A percentile compares a stretch with the other conserved stretches of the same genome.
Conservation (phyloP, 2,113 vertebrate genomes). For the Tragelaphus buxtoni region DNA sequence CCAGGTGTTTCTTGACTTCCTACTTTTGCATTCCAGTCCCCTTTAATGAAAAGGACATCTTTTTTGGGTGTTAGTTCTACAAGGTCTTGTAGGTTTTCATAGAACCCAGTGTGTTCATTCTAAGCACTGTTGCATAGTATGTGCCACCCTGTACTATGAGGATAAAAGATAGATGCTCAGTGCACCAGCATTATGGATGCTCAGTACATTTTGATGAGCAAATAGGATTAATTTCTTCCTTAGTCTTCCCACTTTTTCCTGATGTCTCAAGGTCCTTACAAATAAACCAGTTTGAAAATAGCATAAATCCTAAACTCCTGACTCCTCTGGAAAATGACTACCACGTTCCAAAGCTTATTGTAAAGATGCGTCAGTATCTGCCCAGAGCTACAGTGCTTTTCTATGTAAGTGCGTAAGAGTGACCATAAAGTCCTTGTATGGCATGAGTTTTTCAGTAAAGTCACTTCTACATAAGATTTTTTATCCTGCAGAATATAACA, state of each 20-base stretch:
- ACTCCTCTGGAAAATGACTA: not conserved
- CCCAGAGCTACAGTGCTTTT: not conserved
- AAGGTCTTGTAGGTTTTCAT: too few species aligned
- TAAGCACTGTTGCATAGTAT: not conserved
- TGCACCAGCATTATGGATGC: not conserved
- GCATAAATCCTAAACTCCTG: not conserved
- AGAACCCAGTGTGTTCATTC: not conserved
- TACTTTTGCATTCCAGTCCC: too few species aligned
- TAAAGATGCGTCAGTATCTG: fast-evolving
- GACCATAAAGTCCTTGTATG: not conserved
- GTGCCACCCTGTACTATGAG: fast-evolving
- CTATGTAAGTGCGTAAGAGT: not conserved
- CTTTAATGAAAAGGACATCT: too few species aligned
- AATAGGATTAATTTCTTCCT: not conserved
- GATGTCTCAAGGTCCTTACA: not conserved
- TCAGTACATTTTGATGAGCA: not conserved
- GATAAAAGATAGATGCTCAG: fast-evolving
- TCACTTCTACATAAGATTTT: not conserved
- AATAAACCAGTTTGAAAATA: not conserved
- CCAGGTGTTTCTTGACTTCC: too few species aligned
- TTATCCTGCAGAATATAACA: not conserved
- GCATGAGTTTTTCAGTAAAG: not conserved
- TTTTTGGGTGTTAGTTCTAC: too few species aligned
- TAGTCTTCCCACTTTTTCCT: not conserved
- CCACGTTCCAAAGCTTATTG: not conserved